Conservation (phyloP, 2,888 invertebrate species). For the Epicampocera succincta region DNA sequence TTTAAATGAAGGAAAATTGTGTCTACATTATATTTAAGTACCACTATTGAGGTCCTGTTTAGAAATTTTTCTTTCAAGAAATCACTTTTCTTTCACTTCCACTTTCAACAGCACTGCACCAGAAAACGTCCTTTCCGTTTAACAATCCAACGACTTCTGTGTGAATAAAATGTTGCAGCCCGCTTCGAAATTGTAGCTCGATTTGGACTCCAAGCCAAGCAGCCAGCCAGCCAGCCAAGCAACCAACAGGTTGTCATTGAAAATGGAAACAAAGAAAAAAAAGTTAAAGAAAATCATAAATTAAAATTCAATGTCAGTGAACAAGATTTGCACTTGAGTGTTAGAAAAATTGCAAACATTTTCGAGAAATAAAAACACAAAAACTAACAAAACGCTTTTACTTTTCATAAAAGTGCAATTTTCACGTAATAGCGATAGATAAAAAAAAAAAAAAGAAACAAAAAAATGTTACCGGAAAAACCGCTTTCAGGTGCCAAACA, state of each 20-base stretch:
- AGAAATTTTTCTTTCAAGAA: background rate
- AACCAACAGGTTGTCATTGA: slow-evolving; percentile 52
- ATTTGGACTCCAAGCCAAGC: slow-evolving; percentile 16
- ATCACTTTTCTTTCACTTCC: background rate
- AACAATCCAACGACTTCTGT: slow-evolving; percentile 58
- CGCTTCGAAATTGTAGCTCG: background rate
- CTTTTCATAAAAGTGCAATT: slow-evolving; percentile 59
- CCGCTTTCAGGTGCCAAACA: slow-evolving; percentile 65
- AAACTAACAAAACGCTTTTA: slow-evolving; percentile 66
- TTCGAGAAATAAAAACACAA: slow-evolving; percentile 15
- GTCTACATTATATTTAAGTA: no score
- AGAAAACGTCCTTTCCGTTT: slow-evolving; percentile 58
- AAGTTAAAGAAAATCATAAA: slow-evolving; percentile 6
- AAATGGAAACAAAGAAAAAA: slow-evolving; percentile 6
- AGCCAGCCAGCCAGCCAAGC: slow-evolving; percentile 32
- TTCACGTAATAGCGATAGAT: slow-evolving; percentile 63
- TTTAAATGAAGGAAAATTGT: no score
- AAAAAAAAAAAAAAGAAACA: slow-evolving; percentile 4
- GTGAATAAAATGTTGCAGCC: slow-evolving; percentile 22
- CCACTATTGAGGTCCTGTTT: background rate
- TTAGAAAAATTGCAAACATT: slow-evolving; percentile 41
- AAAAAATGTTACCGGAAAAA: slow-evolving; percentile 67
- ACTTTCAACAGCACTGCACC: background rate
- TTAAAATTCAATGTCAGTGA: slow-evolving; percentile 70
- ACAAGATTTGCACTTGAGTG: slow-evolving; percentile 48